Base-by-base conservation (phyloP, 2,113 vertebrate species). In the Leucopsar rothschildi region DNA sequence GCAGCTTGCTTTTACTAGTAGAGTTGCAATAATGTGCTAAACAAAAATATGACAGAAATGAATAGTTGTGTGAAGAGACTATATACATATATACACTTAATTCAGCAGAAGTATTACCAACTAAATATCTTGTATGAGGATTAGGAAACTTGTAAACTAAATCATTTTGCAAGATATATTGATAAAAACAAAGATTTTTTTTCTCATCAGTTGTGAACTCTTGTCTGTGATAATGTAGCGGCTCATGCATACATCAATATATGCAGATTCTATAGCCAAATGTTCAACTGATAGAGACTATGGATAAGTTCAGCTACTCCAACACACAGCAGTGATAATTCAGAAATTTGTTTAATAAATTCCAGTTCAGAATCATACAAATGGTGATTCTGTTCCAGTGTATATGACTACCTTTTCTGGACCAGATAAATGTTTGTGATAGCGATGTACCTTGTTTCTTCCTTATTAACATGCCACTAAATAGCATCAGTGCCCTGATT, bases 401-500 rank as follows among this genome's bases (percentile, higher is more conserved):
- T 65, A 29, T 73, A 21, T n/a, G 39, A 29, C 9, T 52, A 35
- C 12, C 21, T 11, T 40, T 93, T 80, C 18, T 82, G 66, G 10
- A 37, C 3, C 7, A 88, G 28, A 22, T 79, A 45, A 0, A 53
- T 29, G 35, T 65, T 59, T 88, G 4, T 73, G 15, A n/a, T 42
- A 37, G 29, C 22, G 21, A n/a, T 33, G 8, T 49, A 28, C 0
- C 0, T 60, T 44, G 23, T 88, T 88, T 60, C 29, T 64, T 71
- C 28, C 50, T 45, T 44, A 37, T 72, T 86, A 76, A 11, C 24
- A 15, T 59, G 53, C 6, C 21, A 24, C 18, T 39, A 71, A 56
- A 14, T 3, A 57, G 8, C 23, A 20, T 20, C 0, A 0, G 10
- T 83, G 35, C 15, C 24, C 16, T 56, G n/a, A 37, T 45, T 90